A percentile compares a stretch with the other conserved stretches of the same genome.
Evolutionary conservation across 2,113 vertebrate species (phyloP).

Genomic region (Mastomys coucha): DNA sequence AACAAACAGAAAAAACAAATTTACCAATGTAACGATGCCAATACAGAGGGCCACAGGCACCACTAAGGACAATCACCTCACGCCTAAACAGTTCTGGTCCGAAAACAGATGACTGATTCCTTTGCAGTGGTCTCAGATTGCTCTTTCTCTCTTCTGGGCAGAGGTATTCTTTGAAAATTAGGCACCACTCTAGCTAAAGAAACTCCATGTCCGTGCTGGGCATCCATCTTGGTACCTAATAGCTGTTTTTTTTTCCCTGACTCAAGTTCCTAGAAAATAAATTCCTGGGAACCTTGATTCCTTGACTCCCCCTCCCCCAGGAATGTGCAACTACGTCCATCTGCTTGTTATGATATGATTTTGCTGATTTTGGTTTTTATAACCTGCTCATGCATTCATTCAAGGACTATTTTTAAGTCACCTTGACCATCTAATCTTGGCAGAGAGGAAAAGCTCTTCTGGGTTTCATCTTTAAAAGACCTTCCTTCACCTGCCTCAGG

Average conservation of each 20-base stretch:
- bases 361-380: background rate
- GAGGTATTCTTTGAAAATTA: background rate
- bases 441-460: background rate
- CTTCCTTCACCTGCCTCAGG: background rate
- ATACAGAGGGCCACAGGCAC: background rate
- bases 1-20: background rate
- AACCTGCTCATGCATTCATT: background rate
- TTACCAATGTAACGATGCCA: background rate
- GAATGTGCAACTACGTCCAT: background rate
- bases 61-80: background rate
- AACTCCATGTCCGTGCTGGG: background rate
- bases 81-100: background rate
- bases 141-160: background rate
- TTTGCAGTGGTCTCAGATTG: background rate
- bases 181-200: background rate
- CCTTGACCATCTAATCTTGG: background rate
- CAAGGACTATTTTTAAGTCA: background rate
- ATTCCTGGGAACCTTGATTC: background rate
- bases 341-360: background rate
- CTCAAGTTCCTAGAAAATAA: background rate
- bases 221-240: background rate
- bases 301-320: background rate
- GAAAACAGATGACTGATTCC: background rate
- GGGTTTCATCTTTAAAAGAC: background rate
- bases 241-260: background rate